Conservation (phyloP, 2,797 vertebrate genomes). For the Acrossocheilus wenchowensis region DNA sequence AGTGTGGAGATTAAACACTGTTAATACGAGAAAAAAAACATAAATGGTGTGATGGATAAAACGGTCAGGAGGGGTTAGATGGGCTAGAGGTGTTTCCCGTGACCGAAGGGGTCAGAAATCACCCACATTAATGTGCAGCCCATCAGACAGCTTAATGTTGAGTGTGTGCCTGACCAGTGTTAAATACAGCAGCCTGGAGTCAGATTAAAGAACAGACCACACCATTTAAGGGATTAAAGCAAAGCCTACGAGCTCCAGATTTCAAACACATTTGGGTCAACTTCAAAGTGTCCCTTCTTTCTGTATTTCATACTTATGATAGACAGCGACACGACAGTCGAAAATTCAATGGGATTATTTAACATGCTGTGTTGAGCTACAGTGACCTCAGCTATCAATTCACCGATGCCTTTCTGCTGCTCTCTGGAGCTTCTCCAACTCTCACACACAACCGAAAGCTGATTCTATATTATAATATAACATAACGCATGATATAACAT, state of each 20-base stretch:
- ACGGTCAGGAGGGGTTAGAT: background rate
- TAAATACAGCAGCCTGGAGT: conserved; percentile 22
- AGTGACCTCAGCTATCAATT: conserved; percentile 1
- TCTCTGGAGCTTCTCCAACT: background rate
- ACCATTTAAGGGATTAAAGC: conserved; percentile 29
- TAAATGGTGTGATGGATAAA: background rate
- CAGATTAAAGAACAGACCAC: conserved; percentile 33
- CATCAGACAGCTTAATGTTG: conserved; percentile 66
- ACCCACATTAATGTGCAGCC: conserved; percentile 65
- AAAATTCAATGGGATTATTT: conserved; percentile 14
- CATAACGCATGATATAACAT: background rate
- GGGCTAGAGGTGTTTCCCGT: background rate
- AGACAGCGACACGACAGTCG: conserved; percentile 15
- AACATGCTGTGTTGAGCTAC: conserved; percentile 3
- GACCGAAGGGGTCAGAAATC: conserved; percentile 61
- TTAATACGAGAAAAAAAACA: background rate
- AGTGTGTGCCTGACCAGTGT: conserved; percentile 22
- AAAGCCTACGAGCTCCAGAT: conserved; percentile 21
- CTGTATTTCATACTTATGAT: conserved; percentile 26
- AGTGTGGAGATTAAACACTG: background rate
- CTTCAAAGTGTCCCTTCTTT: conserved; percentile 38
- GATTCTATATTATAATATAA: background rate
- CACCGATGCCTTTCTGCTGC: background rate
- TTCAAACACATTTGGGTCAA: conserved; percentile 37
- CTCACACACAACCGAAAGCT: background rate